Base-by-base conservation (phyloP, 1,140 invertebrate species). In the Pseudomyrmex flavicornis region DNA sequence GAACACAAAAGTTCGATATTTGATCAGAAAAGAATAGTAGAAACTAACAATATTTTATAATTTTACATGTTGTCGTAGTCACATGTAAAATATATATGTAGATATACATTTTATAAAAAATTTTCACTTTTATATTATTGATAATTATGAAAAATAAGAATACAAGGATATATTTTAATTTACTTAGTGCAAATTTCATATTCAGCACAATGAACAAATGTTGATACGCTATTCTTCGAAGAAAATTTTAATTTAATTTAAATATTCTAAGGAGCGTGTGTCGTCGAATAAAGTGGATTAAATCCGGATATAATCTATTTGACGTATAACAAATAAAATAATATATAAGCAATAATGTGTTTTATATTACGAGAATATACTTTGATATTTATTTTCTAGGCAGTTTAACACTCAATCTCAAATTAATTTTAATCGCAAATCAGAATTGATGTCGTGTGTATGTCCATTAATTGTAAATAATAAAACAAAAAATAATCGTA, bases 401-500 rank as follows among this genome's bases (percentile, higher is more conserved):
- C 35, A 35, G 35, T 5, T 35, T 35, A 35, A 35, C 35, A 35
- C 35, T 5, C 35, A 35, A 35, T 35, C 35, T 35, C 35, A 35
- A 35, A 35, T 7, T 35, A 35, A 35, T 70, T 79, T 70, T 79
- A 70, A 59, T 48, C 12, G 54, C 44, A 15, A 80, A 59, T 5
- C 5, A 59, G 54, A 48, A 70, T 59, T 70, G 46, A 68, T 69
- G 3, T 52, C 50, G 50, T 13, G 52, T 88, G 75, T 79, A 79
- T 26, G 59, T 52, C 63, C 63, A 12, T 52, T 35, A 35, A 58
- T 82, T 88, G 68, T 82, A 83, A 88, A 85, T 79, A 88, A 88
- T 85, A 88, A 88, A 84, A 73, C 20, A 35, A 58, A 74, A 76
- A 84, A 72, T 86, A 61, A 65, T 86, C 62, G 54, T 69, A 54